Percentiles rank a stretch among this genome's conserved stretches.
Evolutionary conservation across 2,888 invertebrate species (phyloP).

Genomic region (Spodoptera picta): DNA sequence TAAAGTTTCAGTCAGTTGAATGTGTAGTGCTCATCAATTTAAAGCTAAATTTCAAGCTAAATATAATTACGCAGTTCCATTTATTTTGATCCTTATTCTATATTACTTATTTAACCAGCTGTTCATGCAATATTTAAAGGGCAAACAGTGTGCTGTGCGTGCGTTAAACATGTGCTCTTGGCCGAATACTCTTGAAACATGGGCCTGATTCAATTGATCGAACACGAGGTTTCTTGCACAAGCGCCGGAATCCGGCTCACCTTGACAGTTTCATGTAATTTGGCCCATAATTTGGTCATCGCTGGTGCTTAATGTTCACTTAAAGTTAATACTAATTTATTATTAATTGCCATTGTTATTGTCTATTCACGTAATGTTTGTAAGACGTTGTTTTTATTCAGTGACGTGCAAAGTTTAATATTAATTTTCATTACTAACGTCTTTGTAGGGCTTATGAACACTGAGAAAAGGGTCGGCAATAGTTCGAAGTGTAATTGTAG

Average conservation of each 20-base stretch:
- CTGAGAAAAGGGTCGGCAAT: too few species aligned
- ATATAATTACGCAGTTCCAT: too few species aligned
- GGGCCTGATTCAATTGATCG: slow-evolving; percentile 66
- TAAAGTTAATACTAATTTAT: slow-evolving; percentile 4
- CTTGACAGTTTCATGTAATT: slow-evolving; percentile 69
- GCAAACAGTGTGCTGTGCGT: slow-evolving; percentile 37
- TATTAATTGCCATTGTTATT: slow-evolving; percentile 4
- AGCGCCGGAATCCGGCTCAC: slow-evolving; percentile 69
- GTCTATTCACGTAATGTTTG: slow-evolving; percentile 2
- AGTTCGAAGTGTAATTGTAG: too few species aligned
- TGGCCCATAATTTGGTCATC: slow-evolving; percentile 42
- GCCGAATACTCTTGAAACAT: slow-evolving; percentile 70
- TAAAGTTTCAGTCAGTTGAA: too few species aligned
- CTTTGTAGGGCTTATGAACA: too few species aligned
- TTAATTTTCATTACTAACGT: too few species aligned
- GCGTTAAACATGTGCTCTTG: slow-evolving; percentile 59
- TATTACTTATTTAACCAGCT: neutral
- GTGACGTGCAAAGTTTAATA: too few species aligned
- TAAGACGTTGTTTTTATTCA: neutral
- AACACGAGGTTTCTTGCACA: slow-evolving; percentile 64
- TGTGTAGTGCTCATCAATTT: too few species aligned
- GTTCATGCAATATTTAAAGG: slow-evolving; percentile 22
- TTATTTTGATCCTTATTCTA: too few species aligned
- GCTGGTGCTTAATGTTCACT: slow-evolving; percentile 27
- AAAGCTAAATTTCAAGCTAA: too few species aligned